These are phyloP conservation scores for Leptodactylus fallax DNA, from an alignment of 2,797 vertebrate genomes.

Conservation along the genomic window DNA sequence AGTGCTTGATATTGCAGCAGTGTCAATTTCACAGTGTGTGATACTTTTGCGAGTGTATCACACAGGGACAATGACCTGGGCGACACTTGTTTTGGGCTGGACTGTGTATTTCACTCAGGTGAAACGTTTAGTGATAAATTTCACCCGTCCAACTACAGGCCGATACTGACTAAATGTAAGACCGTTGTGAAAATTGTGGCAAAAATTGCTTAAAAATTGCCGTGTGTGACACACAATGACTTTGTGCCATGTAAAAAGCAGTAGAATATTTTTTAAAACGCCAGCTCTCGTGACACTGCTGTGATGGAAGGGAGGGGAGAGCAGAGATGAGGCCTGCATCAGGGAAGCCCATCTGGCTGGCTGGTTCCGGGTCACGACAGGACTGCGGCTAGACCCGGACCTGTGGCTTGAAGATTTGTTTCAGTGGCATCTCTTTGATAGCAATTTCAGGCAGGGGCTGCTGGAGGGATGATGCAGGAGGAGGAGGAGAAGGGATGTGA, in stretches of 20 bases:
- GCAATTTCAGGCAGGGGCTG: conserved; percentile 59
- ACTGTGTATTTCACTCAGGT: not conserved
- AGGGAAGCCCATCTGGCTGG: not conserved
- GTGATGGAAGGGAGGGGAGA: conserved; percentile 10
- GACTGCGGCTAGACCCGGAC: not conserved
- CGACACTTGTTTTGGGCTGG: not conserved
- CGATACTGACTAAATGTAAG: not conserved
- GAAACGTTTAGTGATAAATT: not conserved
- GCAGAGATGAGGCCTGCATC: not conserved
- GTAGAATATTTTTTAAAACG: not conserved
- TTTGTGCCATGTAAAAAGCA: not conserved
- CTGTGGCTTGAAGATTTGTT: conserved; percentile 30
- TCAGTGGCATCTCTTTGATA: conserved; percentile 43
- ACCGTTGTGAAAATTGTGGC: not conserved
- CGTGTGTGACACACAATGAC: not conserved
- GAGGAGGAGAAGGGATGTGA: conserved; percentile 69
- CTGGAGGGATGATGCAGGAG: conserved; percentile 68
- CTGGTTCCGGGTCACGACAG: conserved; percentile 1
- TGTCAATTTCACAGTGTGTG: not conserved
- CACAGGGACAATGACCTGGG: not conserved
- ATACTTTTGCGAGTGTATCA: not conserved
- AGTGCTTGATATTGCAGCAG: too few species aligned
- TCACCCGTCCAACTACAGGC: not conserved
- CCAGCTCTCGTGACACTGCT: not conserved
- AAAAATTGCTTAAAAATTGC: not conserved